A percentile compares a stretch with the other conserved stretches of the same genome.
These are phyloP conservation scores for Dipodomys stephensi DNA, from an alignment of 2,113 vertebrate species.

Conservation along the genomic window DNA sequence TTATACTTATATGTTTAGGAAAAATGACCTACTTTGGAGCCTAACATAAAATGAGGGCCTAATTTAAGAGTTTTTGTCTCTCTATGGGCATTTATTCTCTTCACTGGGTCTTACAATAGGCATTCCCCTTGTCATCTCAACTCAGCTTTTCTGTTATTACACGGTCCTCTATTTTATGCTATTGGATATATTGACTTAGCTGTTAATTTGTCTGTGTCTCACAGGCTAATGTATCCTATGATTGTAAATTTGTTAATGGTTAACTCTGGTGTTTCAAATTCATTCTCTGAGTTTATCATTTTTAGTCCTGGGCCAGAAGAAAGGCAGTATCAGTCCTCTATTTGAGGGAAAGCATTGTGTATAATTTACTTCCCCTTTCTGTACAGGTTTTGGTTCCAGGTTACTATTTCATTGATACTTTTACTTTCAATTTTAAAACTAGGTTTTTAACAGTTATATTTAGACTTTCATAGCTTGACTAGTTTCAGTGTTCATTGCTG, in stretches of 20 bases:
- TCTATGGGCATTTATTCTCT: background rate
- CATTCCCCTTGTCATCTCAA: background rate
- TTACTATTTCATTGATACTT: slow-evolving; percentile 36
- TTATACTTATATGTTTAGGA: slow-evolving; percentile 27
- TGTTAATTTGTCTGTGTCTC: background rate
- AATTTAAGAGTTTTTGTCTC: background rate
- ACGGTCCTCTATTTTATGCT: background rate
- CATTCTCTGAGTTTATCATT: background rate
- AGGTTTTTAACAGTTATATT: slow-evolving; percentile 9
- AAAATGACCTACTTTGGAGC: slow-evolving; percentile 12
- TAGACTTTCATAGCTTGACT: slow-evolving; percentile 31
- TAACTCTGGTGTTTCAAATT: background rate
- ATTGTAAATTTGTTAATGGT: background rate
- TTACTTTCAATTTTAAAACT: slow-evolving; percentile 60
- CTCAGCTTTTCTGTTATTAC: background rate
- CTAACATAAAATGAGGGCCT: background rate
- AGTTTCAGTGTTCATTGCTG: slow-evolving; percentile 5
- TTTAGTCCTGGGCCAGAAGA: background rate
- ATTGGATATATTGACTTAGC: background rate
- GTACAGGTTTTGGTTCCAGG: slow-evolving; percentile 7
- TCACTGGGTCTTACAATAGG: background rate
- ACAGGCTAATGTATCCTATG: background rate
- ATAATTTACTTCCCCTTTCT: background rate
- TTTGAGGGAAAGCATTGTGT: background rate
- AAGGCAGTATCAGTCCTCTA: background rate